phyloP scores from a whole-genome alignment of 2,888 invertebrate genomes.

The Homarus gammarus region DNA sequence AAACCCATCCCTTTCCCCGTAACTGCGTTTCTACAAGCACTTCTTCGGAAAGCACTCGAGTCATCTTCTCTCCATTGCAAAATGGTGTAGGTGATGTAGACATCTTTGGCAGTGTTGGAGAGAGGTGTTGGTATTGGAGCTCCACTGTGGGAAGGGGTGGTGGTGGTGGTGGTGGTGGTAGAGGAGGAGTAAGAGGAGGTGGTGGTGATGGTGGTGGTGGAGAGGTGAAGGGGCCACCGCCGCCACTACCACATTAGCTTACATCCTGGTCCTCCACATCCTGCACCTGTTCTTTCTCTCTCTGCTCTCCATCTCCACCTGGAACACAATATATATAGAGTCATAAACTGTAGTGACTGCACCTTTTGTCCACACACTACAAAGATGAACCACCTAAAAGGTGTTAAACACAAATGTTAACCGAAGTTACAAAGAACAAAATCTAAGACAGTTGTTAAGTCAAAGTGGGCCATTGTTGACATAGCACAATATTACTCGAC shows the following conservation, averaged over 20 bases:
- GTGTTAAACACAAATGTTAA: too few species aligned
- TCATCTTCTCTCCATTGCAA: slow-evolving; percentile 28
- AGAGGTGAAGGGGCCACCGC: slow-evolving; percentile 53
- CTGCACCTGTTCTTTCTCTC: slow-evolving; percentile 74
- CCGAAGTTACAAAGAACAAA: too few species aligned
- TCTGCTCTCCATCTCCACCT: slow-evolving; percentile 72
- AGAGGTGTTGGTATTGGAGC: slow-evolving; percentile 51
- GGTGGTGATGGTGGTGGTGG: slow-evolving; percentile 48
- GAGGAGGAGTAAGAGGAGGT: slow-evolving; percentile 37
- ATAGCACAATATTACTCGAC: too few species aligned
- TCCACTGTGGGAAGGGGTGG: slow-evolving; percentile 64
- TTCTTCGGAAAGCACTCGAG: slow-evolving; percentile 5
- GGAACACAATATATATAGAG: slow-evolving; percentile 11
- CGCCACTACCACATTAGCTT: slow-evolving; percentile 70
- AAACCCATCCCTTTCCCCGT: slow-evolving; percentile 23
- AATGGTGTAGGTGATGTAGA: slow-evolving; percentile 37
- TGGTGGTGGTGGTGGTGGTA: slow-evolving; percentile 54
- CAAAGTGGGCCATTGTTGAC: too few species aligned
- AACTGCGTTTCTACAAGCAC: slow-evolving; percentile 20
- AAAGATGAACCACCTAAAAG: too few species aligned
- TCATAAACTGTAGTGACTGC: too few species aligned
- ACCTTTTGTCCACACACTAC: too few species aligned
- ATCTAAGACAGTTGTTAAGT: too few species aligned
- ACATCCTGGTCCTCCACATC: slow-evolving; percentile 76
- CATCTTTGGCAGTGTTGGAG: slow-evolving; percentile 61